Evolutionary conservation across 1,140 invertebrate species (phyloP).

Genomic region (Hypothenemus hampei): DNA sequence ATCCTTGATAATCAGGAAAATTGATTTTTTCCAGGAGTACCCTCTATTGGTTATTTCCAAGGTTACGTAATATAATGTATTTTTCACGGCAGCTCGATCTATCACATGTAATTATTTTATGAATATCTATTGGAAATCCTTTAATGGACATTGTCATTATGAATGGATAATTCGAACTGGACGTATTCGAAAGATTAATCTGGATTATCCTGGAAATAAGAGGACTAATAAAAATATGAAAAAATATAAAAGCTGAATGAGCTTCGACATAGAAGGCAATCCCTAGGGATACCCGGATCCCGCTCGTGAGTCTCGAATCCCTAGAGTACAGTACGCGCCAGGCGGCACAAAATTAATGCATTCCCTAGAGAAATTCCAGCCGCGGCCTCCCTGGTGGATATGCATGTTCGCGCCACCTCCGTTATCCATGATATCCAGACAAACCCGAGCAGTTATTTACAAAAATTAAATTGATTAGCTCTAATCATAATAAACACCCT

Average conservation of each 20-base stretch:
- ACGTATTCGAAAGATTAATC: too few relatives aligned
- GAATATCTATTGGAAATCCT: too few relatives aligned
- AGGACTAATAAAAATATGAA: slow-evolving; percentile 8
- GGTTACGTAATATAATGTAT: too few relatives aligned
- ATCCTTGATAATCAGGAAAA: too few relatives aligned
- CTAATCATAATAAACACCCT: background rate
- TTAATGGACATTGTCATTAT: too few relatives aligned
- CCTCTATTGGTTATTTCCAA: too few relatives aligned
- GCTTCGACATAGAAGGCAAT: slow-evolving; percentile 38
- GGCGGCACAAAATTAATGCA: slow-evolving; percentile 67
- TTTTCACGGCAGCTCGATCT: too few relatives aligned
- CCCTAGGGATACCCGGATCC: slow-evolving; percentile 31
- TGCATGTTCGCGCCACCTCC: slow-evolving; percentile 31
- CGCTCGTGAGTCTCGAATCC: slow-evolving; percentile 43
- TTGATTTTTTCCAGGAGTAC: too few relatives aligned
- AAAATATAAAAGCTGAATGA: slow-evolving; percentile 38
- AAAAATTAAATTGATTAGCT: background rate
- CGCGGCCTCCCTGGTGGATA: slow-evolving; percentile 41
- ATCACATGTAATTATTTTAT: too few relatives aligned
- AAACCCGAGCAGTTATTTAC: background rate
- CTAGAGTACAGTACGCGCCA: slow-evolving; percentile 61
- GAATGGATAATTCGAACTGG: too few relatives aligned
- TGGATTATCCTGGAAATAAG: too few relatives aligned
- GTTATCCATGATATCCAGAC: slow-evolving; percentile 20
- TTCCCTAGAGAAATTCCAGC: slow-evolving; percentile 57